Percentiles rank a stretch among this genome's conserved stretches.
These are phyloP conservation scores for Mixornis gularis DNA, from an alignment of 2,113 vertebrate genomes.

Conservation along the genomic window DNA sequence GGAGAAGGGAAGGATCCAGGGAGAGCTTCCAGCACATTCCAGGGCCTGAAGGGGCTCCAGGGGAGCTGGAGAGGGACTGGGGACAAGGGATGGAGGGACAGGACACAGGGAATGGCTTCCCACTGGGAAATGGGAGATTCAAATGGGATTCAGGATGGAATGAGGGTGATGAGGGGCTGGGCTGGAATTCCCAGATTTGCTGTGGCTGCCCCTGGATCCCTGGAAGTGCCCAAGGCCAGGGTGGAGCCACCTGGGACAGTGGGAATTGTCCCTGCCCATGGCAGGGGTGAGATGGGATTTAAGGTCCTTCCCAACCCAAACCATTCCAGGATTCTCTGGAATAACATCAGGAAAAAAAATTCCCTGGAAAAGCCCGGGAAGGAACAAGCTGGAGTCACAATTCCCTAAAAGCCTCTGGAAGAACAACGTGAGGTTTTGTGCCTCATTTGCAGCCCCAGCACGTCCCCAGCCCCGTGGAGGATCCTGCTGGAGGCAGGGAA, in stretches of 20 bases:
- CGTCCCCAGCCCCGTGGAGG: rapidly evolving
- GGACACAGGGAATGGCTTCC: not conserved
- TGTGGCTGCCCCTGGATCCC: not conserved
- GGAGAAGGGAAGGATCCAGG: not conserved
- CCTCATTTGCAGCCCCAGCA: not conserved
- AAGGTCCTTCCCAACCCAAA: not conserved
- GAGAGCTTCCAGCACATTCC: not conserved
- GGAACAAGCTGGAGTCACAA: not conserved
- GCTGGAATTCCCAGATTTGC: not conserved
- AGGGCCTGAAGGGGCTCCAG: not conserved
- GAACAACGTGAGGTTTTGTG: rapidly evolving
- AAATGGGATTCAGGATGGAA: not conserved
- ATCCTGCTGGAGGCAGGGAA: not conserved
- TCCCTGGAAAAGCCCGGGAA: rapidly evolving
- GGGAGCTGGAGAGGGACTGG: not conserved
- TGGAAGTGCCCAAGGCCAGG: rapidly evolving
- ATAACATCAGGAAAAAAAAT: not conserved
- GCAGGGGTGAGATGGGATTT: not conserved
- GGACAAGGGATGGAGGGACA: not conserved
- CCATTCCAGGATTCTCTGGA: not conserved
- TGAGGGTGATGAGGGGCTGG: not conserved
- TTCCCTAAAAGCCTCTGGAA: not conserved
- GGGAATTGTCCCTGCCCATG: not conserved
- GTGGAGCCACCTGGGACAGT: rapidly evolving
- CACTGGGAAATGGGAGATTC: rapidly evolving